A percentile compares a stretch with the other conserved stretches of the same genome.
These are phyloP conservation scores for Luidia sarsii DNA, from an alignment of 53 echinoderm and acorn worm genomes.

Conservation along the genomic window DNA sequence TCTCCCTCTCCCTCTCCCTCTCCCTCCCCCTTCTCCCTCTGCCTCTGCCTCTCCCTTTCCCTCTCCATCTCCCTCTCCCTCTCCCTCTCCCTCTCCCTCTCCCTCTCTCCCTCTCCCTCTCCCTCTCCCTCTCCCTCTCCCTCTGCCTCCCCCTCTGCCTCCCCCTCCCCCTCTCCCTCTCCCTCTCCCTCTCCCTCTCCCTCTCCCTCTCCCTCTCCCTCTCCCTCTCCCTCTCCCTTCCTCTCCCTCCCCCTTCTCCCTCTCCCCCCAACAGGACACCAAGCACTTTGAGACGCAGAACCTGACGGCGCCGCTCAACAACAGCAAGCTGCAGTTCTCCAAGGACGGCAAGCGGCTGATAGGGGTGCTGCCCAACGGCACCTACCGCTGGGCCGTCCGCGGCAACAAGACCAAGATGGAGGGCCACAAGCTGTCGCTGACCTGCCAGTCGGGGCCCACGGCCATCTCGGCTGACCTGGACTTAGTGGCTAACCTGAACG, in stretches of 20 bases:
- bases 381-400: slow-evolving; percentile 70
- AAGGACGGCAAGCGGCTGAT: slow-evolving; percentile 60
- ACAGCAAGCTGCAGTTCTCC: slow-evolving; percentile 68
- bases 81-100: too few relatives aligned
- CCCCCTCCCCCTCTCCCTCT: too few relatives aligned
- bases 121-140: too few relatives aligned
- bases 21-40: too few relatives aligned
- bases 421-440: slow-evolving; percentile 60
- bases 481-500: slow-evolving; percentile 54
- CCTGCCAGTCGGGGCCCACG: slow-evolving; percentile 33
- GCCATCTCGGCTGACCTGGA: slow-evolving; percentile 69
- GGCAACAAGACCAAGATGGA: slow-evolving; percentile 47
- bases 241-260: background rate
- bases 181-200: too few relatives aligned
- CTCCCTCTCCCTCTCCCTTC: too few relatives aligned
- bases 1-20: too few relatives aligned
- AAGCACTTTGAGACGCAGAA: slow-evolving; percentile 65
- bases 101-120: too few relatives aligned
- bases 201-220: too few relatives aligned
- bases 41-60: too few relatives aligned
- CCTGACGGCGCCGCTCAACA: slow-evolving; percentile 39
- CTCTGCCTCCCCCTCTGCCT: too few relatives aligned
- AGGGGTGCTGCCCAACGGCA: slow-evolving; percentile 77
- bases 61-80: too few relatives aligned
- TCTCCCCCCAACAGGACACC: slow-evolving; percentile 45